These are phyloP conservation scores for Apus apus DNA, from an alignment of 2,113 vertebrate species.

Conservation along the genomic window DNA sequence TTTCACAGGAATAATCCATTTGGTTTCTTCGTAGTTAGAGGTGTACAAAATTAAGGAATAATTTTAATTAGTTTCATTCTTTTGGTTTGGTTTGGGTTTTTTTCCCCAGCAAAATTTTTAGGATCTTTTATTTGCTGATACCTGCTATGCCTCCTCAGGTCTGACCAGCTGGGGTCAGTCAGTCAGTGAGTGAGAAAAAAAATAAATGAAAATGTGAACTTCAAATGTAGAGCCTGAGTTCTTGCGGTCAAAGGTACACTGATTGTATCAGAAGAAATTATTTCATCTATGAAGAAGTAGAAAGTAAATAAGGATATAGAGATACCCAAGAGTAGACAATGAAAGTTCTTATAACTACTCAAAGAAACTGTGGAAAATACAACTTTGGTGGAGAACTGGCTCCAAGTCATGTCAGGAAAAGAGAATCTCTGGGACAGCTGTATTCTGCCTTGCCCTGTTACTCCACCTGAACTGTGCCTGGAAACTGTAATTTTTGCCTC, in stretches of 20 bases:
- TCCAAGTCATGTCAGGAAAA: background rate
- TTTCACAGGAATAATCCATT: background rate
- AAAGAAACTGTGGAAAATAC: background rate
- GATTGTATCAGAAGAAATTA: background rate
- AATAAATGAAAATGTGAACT: background rate
- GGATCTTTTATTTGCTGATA: background rate
- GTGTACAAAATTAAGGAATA: background rate
- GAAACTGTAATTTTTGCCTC: background rate
- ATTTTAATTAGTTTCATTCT: background rate
- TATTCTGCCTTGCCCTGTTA: fast-evolving
- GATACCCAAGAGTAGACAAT: background rate
- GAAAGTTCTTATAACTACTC: background rate
- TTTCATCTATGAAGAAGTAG: background rate
- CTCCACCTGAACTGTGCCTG: background rate
- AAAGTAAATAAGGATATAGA: background rate
- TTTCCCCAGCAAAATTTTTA: background rate
- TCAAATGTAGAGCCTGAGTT: background rate
- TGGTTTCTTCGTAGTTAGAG: background rate
- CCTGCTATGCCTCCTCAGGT: background rate
- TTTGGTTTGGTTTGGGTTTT: background rate
- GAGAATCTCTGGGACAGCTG: background rate
- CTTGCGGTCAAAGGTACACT: background rate
- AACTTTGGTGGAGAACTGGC: background rate
- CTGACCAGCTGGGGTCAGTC: background rate
- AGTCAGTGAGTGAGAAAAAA: background rate